Evolutionary conservation across 2,113 vertebrate genomes (phyloP), one percentile per base, ranked within the genome.

Genomic region (Rhinoderma darwinii): DNA sequence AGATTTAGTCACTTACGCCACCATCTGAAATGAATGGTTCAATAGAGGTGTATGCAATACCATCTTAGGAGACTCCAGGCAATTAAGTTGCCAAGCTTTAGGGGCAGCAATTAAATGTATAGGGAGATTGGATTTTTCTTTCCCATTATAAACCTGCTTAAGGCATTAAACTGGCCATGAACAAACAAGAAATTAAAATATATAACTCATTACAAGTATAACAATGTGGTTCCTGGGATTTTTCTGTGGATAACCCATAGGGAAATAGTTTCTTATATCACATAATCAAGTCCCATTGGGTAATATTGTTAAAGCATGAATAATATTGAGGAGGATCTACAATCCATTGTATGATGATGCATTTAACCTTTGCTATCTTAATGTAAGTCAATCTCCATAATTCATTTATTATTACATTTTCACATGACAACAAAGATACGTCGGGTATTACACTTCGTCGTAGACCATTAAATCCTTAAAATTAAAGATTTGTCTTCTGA

Each of bases 401-500:
- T 86, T 70, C 76, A 79, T 72, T 79, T 79, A 54, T 72, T 86
- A 80, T 51, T 76, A 84, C 82, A 84, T 68, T 86, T 51, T 27
- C 41, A 68, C 27, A 68, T 37, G 43, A 77, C 59, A 79, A 79
- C 51, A 32, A 27, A 35, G 76, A 54, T 72, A 56, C 63, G 41
- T 51, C 17, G 22, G 86, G 87, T 92, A 90, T 92, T 93, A 93
- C 92, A 92, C 91, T 88, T 89, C 89, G 89, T 94, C 94, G 91
- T 89, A 91, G 93, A 91, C 91, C 94, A 92, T 93, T 94, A 96
- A 95, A 95, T 95, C 93, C 91, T 95, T 93, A 94, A 96, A 97
- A 97, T 97, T 96, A 96, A 97, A 97, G 96, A 95, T 96, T 95
- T 97, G 96, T 97, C 93, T 96, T 97, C 91, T 88, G 91, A 93